Evolutionary conservation across 2,113 vertebrate species (phyloP).

Genomic region (Tychaedon coryphoeus): DNA sequence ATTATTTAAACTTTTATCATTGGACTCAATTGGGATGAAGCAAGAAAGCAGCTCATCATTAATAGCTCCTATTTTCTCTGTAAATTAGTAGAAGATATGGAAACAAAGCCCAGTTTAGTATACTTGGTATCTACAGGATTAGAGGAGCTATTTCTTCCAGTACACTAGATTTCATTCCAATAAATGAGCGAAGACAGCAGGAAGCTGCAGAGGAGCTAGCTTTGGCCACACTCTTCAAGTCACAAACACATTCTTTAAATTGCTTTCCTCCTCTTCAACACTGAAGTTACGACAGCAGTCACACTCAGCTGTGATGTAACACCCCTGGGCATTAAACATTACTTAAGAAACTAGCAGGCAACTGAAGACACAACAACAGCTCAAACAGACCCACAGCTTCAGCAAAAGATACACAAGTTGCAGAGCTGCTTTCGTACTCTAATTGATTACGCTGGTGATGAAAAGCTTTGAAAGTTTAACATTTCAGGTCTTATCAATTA

Average conservation of each 20-base stretch:
- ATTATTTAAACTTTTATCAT: background rate
- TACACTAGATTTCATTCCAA: background rate
- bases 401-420: background rate
- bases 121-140: background rate
- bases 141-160: background rate
- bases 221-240: background rate
- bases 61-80: background rate
- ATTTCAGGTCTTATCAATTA: background rate
- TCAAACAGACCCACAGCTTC: background rate
- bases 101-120: background rate
- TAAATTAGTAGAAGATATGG: background rate
- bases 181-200: background rate
- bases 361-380: background rate
- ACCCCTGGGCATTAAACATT: background rate
- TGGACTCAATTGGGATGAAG: background rate
- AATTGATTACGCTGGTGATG: background rate
- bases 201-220: background rate
- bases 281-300: background rate
- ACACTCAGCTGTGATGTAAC: background rate
- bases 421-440: background rate
- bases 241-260: background rate
- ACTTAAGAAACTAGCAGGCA: background rate
- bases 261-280: background rate
- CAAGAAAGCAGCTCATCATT: background rate
- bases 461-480: background rate